Evolutionary conservation across 2,113 vertebrate genomes (phyloP).

Genomic region (Nothobranchius kuhntae): DNA sequence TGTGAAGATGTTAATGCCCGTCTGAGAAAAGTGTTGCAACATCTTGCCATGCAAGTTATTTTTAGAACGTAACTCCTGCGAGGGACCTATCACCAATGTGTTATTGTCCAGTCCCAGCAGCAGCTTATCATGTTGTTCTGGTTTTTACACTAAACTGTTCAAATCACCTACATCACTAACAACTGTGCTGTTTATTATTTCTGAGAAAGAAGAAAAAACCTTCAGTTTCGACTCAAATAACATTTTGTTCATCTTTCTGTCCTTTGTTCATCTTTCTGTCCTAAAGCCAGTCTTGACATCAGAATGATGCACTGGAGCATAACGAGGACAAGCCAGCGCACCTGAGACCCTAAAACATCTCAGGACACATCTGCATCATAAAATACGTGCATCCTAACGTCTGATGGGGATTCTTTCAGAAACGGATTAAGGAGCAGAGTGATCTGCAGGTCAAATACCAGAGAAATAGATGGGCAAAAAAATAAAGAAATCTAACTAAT

Average conservation of each 20-base stretch:
- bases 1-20: too few relatives aligned
- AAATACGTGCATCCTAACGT: slow-evolving; percentile 36
- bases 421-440: slow-evolving; percentile 27
- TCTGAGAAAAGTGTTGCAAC: too few relatives aligned
- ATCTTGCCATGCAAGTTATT: too few relatives aligned
- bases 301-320: slow-evolving; percentile 42
- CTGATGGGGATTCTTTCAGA: slow-evolving; percentile 48
- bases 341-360: slow-evolving; percentile 57
- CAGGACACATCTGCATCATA: slow-evolving; percentile 17
- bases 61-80: too few relatives aligned
- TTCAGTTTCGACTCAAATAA: neutral
- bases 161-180: too few relatives aligned
- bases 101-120: too few relatives aligned
- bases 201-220: too few relatives aligned
- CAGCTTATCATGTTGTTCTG: too few relatives aligned
- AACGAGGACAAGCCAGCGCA: slow-evolving; percentile 53
- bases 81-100: too few relatives aligned
- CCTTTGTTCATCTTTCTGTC: too few relatives aligned
- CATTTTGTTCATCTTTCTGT: neutral
- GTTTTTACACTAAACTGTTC: too few relatives aligned
- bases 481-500: slow-evolving; percentile 9
- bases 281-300: slow-evolving; percentile 32
- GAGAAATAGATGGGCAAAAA: slow-evolving; percentile 7
- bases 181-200: too few relatives aligned
- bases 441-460: slow-evolving; percentile 26